Evolutionary conservation across 2,888 invertebrate species (phyloP).

Genomic region (Drosophila cyrtoloma): DNA sequence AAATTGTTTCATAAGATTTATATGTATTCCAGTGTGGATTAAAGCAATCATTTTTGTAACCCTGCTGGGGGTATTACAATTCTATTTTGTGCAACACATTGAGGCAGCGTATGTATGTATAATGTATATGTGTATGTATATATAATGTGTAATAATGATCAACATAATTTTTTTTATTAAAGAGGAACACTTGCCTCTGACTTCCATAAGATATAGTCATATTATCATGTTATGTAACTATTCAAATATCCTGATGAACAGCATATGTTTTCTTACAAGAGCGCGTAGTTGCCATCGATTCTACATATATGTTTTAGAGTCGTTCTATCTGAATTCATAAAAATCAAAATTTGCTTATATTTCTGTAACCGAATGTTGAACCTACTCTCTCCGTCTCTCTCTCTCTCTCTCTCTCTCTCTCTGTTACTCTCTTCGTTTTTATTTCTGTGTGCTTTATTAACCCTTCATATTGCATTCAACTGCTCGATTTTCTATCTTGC

Average conservation of each 20-base stretch:
- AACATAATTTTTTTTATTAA: neutral
- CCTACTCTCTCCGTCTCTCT: fast-evolving
- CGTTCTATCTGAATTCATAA: neutral
- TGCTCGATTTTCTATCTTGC: neutral
- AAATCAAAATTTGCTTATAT: neutral
- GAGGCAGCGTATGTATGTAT: neutral
- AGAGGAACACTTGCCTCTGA: neutral
- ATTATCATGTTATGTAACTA: neutral
- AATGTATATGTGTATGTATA: neutral
- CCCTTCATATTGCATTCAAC: neutral
- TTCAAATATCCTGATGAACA: neutral
- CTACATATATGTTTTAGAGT: neutral
- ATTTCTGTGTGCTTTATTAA: neutral
- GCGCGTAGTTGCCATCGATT: neutral
- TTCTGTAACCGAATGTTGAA: neutral
- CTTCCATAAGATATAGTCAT: neutral
- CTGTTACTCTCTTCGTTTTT: neutral
- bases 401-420: neutral
- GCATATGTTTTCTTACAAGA: neutral
- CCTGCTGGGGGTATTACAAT: neutral
- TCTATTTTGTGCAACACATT: neutral
- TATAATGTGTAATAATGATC: neutral
- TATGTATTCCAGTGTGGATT: neutral
- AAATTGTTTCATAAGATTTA: neutral
- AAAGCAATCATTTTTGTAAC: neutral